A percentile compares a stretch with the other conserved stretches of the same genome.
Evolutionary conservation across 1,140 invertebrate species (phyloP).

Genomic region (Drepana arcuata): DNA sequence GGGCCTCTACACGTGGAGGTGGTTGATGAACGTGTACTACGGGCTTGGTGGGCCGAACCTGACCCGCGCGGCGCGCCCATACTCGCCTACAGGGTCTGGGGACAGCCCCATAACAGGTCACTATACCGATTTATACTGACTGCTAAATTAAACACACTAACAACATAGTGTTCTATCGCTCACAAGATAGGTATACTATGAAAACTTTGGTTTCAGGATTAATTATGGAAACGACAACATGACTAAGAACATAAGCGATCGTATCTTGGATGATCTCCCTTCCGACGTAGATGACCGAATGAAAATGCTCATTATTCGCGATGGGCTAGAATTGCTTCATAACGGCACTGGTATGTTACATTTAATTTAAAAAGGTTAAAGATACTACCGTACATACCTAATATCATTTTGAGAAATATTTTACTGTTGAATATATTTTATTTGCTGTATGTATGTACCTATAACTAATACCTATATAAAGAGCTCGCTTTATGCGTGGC

Average conservation of each 20-base stretch:
- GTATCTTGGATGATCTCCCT: constrained; percentile 28
- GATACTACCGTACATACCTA: too few relatives aligned
- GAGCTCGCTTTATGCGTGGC: too few relatives aligned
- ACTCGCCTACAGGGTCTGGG: constrained; percentile 45
- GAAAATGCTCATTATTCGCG: constrained; percentile 55
- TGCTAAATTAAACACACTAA: too few relatives aligned
- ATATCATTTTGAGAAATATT: too few relatives aligned
- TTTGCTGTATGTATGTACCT: too few relatives aligned
- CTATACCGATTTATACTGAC: too few relatives aligned
- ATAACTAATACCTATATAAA: too few relatives aligned
- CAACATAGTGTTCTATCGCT: too few relatives aligned
- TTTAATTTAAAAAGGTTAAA: too few relatives aligned
- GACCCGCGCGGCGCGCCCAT: constrained; percentile 38
- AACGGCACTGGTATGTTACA: constrained; percentile 80
- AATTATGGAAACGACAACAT: constrained; percentile 24
- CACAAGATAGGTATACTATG: too few relatives aligned
- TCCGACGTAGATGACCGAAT: constrained; percentile 47
- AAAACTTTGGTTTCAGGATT: constrained; percentile 20
- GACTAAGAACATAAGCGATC: constrained; percentile 37
- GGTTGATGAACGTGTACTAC: constrained; percentile 38
- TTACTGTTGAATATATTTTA: too few relatives aligned
- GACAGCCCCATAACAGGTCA: constrained; percentile 35
- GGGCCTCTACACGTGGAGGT: constrained; percentile 35
- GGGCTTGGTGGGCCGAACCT: constrained; percentile 52
- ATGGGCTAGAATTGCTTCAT: constrained; percentile 82